Base-by-base conservation (phyloP, 2,797 vertebrate species). In the Arvicola amphibius region DNA sequence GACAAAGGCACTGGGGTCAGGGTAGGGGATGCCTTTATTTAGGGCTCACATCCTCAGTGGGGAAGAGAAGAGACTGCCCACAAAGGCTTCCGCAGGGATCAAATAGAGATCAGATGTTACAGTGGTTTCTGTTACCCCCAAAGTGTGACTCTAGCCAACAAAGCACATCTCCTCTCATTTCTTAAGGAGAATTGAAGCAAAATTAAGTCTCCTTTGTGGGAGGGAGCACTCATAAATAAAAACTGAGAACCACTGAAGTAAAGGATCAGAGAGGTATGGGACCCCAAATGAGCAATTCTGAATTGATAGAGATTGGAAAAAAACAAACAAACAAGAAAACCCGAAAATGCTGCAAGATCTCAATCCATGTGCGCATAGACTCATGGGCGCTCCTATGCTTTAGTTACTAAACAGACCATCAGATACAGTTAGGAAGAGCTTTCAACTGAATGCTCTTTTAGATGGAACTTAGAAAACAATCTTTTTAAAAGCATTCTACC, bases 181-280 rank as follows among this genome's bases (percentile, higher is more conserved):
- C 12, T 88, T 88, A 94, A 79, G 63, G 43, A 73, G 29, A 74
- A 87, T 61, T 83, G 85, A 85, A 79, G 83, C 73, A 59, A 69
- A 56, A 56, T 53, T 8, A 88, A 92, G 89, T 59, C 19, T 92
- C n/a, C 46, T 73, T 63, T 46, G 48, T 46, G 71, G 4, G 34
- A 83, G 53, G 46, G 37, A 85, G 17, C 2, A 78, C n/a, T 78
- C 69, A 46, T 34, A 9, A 77, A 40, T 69, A 67, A 78, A 83
- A 84, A 79, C n/a, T 37, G 90, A 96, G 94, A 85, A 80, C 77
- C 48, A 56, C 2, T 65, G 48, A 90, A 78, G 65, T 87, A 83
- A 71, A 34, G 40, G 46, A 80, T 37, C 11, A 94, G 32, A 74
- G 32, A n/a, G 46, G 48, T 27, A 77, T 73, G 34, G 59, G 32